phyloP scores from a whole-genome alignment of 2,797 vertebrate species.

The Chaenodraco wilsoni region DNA sequence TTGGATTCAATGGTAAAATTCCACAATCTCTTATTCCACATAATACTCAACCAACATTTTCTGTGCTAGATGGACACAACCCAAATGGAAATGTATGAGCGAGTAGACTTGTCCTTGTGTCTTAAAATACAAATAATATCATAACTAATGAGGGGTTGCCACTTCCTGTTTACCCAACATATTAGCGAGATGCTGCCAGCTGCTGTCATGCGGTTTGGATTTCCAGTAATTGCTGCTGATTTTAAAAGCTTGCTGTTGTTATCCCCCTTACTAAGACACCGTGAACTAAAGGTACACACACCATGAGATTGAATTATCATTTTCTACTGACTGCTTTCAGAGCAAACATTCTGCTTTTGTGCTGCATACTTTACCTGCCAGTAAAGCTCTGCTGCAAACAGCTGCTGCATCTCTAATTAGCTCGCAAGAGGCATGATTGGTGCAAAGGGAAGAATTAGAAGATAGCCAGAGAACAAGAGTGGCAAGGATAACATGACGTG shows the following conservation, averaged over 20 bases:
- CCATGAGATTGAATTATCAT: constrained; percentile 47
- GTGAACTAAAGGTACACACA: constrained; percentile 22
- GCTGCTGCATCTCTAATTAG: background rate
- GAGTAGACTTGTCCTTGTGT: background rate
- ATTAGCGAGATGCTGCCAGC: constrained; percentile 12
- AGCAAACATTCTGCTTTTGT: constrained; percentile 25
- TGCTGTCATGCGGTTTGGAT: constrained; percentile 16
- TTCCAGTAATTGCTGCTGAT: constrained; percentile 43
- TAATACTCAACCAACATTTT: background rate
- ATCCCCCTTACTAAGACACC: constrained; percentile 35
- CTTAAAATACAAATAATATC: constrained; percentile 38
- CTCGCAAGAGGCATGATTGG: constrained; percentile 12
- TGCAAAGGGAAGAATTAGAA: constrained; percentile 16
- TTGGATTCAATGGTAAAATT: background rate
- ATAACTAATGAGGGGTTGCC: constrained; percentile 38
- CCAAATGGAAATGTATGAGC: constrained; percentile 11
- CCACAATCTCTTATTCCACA: background rate
- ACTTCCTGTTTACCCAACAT: constrained; percentile 32
- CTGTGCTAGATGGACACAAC: constrained; percentile 2
- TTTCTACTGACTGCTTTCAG: constrained; percentile 38
- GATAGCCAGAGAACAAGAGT: background rate
- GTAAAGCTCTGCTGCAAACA: constrained; percentile 10
- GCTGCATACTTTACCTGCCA: constrained; percentile 34
- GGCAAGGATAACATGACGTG: constrained; percentile 5
- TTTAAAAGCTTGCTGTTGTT: constrained; percentile 28